A percentile compares a stretch with the other conserved stretches of the same genome.
These are phyloP conservation scores for Synanthedon tipuliformis DNA, from an alignment of 2,888 invertebrate genomes.

Conservation along the genomic window DNA sequence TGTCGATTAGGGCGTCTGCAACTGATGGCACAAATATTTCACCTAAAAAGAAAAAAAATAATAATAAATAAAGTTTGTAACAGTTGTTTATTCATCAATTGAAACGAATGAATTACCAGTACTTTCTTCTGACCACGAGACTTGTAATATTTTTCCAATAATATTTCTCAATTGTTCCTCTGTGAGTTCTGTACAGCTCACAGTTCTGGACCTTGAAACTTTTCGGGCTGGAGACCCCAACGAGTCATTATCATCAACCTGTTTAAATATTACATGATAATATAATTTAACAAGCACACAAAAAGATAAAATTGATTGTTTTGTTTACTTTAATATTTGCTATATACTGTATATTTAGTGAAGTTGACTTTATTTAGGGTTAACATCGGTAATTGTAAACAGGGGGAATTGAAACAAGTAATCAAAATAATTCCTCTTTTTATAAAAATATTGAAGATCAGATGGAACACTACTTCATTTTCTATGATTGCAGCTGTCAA, in stretches of 20 bases:
- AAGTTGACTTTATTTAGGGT: too few species aligned
- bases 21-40: constrained; percentile 70
- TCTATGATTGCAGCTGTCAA: too few species aligned
- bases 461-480: too few species aligned
- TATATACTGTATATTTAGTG: too few species aligned
- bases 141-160: constrained; percentile 77
- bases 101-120: constrained; percentile 37
- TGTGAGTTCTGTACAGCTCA: constrained; percentile 71
- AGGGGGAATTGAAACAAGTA: too few species aligned
- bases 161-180: constrained; percentile 74
- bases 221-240: constrained; percentile 54
- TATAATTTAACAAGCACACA: too few species aligned
- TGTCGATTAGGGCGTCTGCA: constrained; percentile 66
- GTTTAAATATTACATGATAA: constrained; percentile 6
- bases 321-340: too few species aligned
- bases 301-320: too few species aligned
- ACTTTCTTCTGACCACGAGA: constrained; percentile 76
- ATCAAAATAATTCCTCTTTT: too few species aligned
- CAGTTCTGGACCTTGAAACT: constrained; percentile 51
- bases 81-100: too few species aligned
- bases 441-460: too few species aligned
- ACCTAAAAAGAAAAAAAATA: constrained; percentile 31
- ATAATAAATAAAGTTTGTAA: neutral
- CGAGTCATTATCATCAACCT: constrained; percentile 68
- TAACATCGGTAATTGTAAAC: too few species aligned